Evolutionary conservation across 2,113 vertebrate species (phyloP), one percentile per base, ranked within the genome.

Genomic region (Leuciscus idus): DNA sequence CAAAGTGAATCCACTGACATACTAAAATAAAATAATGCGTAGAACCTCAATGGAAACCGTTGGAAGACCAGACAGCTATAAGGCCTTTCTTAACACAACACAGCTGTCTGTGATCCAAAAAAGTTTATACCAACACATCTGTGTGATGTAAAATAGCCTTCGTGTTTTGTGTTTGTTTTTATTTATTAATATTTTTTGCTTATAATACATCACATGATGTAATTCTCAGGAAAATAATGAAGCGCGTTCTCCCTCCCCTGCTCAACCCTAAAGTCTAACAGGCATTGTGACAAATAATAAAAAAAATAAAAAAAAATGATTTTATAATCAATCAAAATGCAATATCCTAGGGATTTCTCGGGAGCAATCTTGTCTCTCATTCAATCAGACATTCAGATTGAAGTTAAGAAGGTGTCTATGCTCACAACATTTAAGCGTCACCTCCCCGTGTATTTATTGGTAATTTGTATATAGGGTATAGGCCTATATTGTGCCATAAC

Each of bases 371-470:
- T 79, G 50, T 74, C 43, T 83, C 64, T 55, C 39, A 78, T 72
- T 59, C 80, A 36, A 39, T 17, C 55, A 85, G 52, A 85, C 74
- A 57, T 81, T 74, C 70, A 55, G 33, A 72, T n/a, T 85, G 43
- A 87, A 83, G 73, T 88, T 88, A 6, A 21, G 30, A 19, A 21
- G 55, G 33, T 57, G 62, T 33, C 48, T 55, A 10, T 26, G 59
- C n/a, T n/a, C 8, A n/a, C 23, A n/a, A 62, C 11, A 62, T 62
- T n/a, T 62, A 26, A 55, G 52, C 17, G 52, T 55, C 17, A 55
- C 17, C 52, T 21, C 52, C 52, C 52, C 6, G 6, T 26, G 11
- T 26, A 62, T 62, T n/a, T 62, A 19, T 59, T 3, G 15, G 17
- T 21, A 21, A 55, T 66, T 15, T 21, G 50, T 39, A 50, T 28